These are phyloP conservation scores for Eidolon helvum DNA, from an alignment of 2,113 vertebrate genomes.

Conservation along the genomic window DNA sequence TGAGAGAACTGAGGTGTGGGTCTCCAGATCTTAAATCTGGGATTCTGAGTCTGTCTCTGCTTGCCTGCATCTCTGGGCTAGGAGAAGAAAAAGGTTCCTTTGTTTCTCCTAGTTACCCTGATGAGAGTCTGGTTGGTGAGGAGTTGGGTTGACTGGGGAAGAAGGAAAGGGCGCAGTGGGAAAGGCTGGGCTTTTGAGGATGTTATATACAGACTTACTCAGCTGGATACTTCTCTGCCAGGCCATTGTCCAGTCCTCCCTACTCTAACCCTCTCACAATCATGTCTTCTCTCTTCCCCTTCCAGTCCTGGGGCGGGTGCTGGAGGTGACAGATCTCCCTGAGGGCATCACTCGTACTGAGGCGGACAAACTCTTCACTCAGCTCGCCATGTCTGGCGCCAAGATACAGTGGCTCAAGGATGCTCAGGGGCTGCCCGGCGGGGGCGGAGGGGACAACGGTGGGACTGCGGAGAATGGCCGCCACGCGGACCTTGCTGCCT, in stretches of 20 bases:
- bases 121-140: background rate
- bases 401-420: slow-evolving; percentile 99
- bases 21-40: background rate
- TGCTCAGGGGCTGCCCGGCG: slow-evolving; percentile 84
- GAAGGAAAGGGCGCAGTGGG: background rate
- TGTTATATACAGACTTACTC: background rate
- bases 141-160: background rate
- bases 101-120: background rate
- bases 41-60: background rate
- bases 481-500: slow-evolving; percentile 93
- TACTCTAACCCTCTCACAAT: background rate
- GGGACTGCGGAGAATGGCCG: slow-evolving; percentile 86
- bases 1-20: background rate
- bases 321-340: slow-evolving; percentile 97
- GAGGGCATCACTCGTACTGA: slow-evolving; percentile 97
- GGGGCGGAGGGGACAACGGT: slow-evolving; percentile 79
- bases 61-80: background rate
- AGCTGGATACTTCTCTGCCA: background rate
- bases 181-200: background rate
- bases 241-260: background rate
- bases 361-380: slow-evolving; percentile 97
- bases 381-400: slow-evolving; percentile 96
- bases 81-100: background rate
- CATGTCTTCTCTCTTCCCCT: slow-evolving; percentile 35
- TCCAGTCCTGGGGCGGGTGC: slow-evolving; percentile 93